Evolutionary conservation across 2,113 vertebrate species (phyloP).

Genomic region (Mormyrus iriodes): DNA sequence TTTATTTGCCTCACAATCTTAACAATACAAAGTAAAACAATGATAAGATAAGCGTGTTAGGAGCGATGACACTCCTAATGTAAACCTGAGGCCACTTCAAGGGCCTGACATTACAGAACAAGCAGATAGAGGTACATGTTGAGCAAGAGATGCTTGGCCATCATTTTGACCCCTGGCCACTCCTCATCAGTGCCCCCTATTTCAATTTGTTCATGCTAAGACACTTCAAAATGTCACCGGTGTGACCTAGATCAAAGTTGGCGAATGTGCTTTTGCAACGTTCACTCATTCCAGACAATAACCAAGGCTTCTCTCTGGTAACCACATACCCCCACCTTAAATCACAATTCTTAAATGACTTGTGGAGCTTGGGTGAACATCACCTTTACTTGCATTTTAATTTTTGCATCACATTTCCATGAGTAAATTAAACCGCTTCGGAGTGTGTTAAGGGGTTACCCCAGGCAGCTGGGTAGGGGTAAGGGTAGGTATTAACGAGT

Average conservation of each 20-base stretch:
- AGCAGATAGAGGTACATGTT: neutral
- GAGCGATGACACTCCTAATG: neutral
- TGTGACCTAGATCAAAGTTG: neutral
- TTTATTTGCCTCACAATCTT: neutral
- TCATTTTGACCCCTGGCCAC: neutral
- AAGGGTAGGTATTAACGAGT: constrained; percentile 32
- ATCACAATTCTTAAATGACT: neutral
- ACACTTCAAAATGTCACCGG: neutral
- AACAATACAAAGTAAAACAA: neutral
- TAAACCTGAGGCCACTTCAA: no score
- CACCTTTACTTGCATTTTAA: neutral
- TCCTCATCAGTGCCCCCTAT: neutral
- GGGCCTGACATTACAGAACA: neutral
- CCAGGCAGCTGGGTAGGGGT: constrained; percentile 56
- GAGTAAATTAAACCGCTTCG: constrained; percentile 37
- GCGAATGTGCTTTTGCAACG: neutral
- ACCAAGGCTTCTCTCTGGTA: neutral
- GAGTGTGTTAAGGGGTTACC: constrained; percentile 39
- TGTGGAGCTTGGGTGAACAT: neutral
- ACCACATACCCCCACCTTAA: neutral
- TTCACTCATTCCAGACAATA: neutral
- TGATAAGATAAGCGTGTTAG: neutral
- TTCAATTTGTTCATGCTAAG: neutral
- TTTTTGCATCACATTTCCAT: constrained; percentile 25
- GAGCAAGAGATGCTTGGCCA: no score